phyloP scores from a whole-genome alignment of 2,113 vertebrate species.

The Madoqua kirkii region DNA sequence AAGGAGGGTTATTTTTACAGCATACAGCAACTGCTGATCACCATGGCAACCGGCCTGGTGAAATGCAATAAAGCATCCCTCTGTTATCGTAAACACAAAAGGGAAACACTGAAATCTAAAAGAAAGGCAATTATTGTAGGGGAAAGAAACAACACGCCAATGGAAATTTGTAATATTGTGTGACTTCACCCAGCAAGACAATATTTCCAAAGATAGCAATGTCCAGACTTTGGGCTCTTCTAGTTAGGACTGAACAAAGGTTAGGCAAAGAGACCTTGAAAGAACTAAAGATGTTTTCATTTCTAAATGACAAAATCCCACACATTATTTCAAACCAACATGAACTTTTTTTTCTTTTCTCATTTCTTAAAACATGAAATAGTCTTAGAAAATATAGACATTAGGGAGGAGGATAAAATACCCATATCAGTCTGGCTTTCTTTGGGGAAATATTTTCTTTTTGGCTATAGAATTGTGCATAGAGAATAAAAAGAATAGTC shows the following conservation, averaged over 20 bases:
- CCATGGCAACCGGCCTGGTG: slow-evolving; percentile 83
- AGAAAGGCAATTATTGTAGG: slow-evolving; percentile 76
- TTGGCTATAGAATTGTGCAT: slow-evolving; percentile 19
- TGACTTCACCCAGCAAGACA: neutral
- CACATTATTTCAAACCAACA: neutral
- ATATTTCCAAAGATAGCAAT: neutral
- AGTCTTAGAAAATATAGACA: slow-evolving; percentile 48
- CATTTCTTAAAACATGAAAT: slow-evolving; percentile 55
- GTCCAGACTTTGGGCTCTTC: neutral
- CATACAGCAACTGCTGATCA: slow-evolving; percentile 82
- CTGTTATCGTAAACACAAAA: slow-evolving; percentile 87
- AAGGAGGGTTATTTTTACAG: slow-evolving; percentile 89
- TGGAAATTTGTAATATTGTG: neutral
- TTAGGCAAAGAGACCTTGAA: neutral
- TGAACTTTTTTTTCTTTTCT: slow-evolving; percentile 41
- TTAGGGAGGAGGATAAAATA: neutral
- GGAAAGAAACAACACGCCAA: slow-evolving; percentile 8
- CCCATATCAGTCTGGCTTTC: neutral
- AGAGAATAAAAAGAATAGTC: neutral
- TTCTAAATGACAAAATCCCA: neutral
- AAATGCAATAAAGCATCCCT: slow-evolving; percentile 88
- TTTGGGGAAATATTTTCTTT: neutral
- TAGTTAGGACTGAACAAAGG: neutral
- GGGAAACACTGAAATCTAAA: slow-evolving; percentile 80
- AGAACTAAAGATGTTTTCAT: neutral